A percentile compares a stretch with the other conserved stretches of the same genome.
Evolutionary conservation across 2,797 vertebrate genomes (phyloP).

Genomic region (Danionella dracula): DNA sequence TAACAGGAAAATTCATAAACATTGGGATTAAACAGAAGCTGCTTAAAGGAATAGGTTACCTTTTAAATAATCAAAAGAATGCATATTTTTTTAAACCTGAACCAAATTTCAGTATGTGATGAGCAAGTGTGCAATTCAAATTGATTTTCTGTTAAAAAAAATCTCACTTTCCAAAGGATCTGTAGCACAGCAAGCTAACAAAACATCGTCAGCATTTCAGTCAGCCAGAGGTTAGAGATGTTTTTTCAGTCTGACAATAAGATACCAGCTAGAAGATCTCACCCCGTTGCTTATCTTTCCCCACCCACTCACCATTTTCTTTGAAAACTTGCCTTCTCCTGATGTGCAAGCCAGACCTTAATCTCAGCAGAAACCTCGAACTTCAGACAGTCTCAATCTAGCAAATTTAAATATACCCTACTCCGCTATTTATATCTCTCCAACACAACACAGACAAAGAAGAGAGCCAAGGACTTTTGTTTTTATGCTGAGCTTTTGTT

Average conservation of each 20-base stretch:
- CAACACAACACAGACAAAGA: conserved; percentile 6
- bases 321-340: neutral
- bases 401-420: conserved; percentile 19
- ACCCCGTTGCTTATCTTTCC: no score
- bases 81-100: no score
- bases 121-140: no score
- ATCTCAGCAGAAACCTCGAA: neutral
- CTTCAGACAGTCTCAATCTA: conserved; percentile 3
- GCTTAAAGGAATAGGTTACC: no score
- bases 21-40: no score
- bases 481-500: conserved; percentile 23
- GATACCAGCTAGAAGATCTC: neutral
- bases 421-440: conserved; percentile 27
- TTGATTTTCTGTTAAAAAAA: no score
- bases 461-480: conserved; percentile 17
- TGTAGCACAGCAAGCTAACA: neutral
- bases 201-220: neutral
- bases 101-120: no score
- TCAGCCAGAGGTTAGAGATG: neutral
- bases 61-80: no score
- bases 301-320: neutral
- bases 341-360: neutral
- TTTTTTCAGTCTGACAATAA: neutral
- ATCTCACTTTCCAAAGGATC: neutral
- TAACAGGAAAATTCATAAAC: no score